A percentile compares a stretch with the other conserved stretches of the same genome.
Evolutionary conservation across 64 coral and sea anemone genomes (phyloP).

Genomic region (Montipora efflorescens): DNA sequence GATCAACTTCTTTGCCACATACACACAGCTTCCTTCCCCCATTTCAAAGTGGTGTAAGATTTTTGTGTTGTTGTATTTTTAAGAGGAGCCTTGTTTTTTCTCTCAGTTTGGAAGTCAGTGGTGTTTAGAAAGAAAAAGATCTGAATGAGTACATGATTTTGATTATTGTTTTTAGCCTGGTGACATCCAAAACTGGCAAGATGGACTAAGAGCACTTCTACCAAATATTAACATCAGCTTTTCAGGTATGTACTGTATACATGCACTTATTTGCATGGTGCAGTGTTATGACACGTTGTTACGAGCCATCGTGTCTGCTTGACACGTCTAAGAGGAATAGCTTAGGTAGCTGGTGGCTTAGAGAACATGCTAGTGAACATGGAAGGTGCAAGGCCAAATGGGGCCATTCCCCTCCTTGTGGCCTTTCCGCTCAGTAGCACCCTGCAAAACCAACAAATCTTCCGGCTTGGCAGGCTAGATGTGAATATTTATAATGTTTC

Average conservation of each 20-base stretch:
- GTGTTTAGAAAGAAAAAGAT: background rate
- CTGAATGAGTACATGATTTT: background rate
- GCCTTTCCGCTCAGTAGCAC: too few relatives aligned
- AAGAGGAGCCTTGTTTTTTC: background rate
- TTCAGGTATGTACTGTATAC: slow-evolving; percentile 65
- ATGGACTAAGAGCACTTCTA: slow-evolving; percentile 88
- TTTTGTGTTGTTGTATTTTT: background rate
- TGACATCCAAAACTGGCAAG: slow-evolving; percentile 90
- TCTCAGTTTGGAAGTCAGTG: background rate
- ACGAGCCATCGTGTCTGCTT: too few relatives aligned
- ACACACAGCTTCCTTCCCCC: background rate
- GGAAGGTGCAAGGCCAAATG: too few relatives aligned
- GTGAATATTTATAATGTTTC: too few relatives aligned
- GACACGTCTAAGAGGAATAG: too few relatives aligned
- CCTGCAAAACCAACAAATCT: too few relatives aligned
- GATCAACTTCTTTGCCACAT: background rate
- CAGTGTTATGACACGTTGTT: too few relatives aligned
- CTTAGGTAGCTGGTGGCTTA: too few relatives aligned
- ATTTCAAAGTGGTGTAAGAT: slow-evolving; percentile 19
- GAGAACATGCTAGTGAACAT: too few relatives aligned
- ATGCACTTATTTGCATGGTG: background rate
- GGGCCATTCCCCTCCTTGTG: too few relatives aligned
- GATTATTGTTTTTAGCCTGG: slow-evolving; percentile 16
- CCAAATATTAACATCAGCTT: slow-evolving; percentile 99
- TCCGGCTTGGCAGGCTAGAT: too few relatives aligned